Base-by-base conservation (phyloP, 2,113 vertebrate species). In the Phalacrocorax brasilianus region DNA sequence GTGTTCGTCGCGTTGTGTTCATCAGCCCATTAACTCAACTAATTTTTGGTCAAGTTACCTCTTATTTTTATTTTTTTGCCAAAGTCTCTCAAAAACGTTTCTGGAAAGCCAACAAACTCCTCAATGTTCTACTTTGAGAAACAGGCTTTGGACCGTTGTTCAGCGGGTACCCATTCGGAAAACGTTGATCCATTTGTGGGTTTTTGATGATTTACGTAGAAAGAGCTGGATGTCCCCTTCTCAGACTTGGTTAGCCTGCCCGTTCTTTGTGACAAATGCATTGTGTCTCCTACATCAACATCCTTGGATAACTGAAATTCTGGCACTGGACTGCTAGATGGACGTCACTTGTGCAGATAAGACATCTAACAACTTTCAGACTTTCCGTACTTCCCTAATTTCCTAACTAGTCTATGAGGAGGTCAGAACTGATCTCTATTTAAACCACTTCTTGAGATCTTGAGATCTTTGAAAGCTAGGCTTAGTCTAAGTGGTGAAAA, bases 121-220 rank as follows among this genome's bases (percentile, higher is more conserved):
- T 67, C 68, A 42, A 7, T 0, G 1, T 74, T 87, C 72, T 77
- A 9, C 52, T 91, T 78, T 4, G 9, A 24, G 16, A 33, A 59
- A 83, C 11, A 38, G 38, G 26, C 38, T 91, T 74, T 80, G 55
- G 55, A 83, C 30, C 0, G 2, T 33, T 61, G n/a, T 58, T 38
- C 32, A 88, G 21, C 40, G 61, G 17, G n/a, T 32, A 30, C 15
- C 26, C 26, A 11, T 66, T 62, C 0, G 0, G 79, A 77, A 80
- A 80, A 50, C 0, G 0, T 15, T 52, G 20, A 52, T 67, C 63
- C 0, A 0, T 65, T 91, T 80, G 18, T 45, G 56, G 27, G 14
- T 49, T 83, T 74, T 70, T 79, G 70, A 35, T 52, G 30, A 85
- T 35, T 65, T 58, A 14, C 10, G 33, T 8, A 59, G 68, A 78